Percentiles rank a stretch among this genome's conserved stretches.
Conservation (phyloP, 2,888 invertebrate species). For the Alcis repandata region DNA sequence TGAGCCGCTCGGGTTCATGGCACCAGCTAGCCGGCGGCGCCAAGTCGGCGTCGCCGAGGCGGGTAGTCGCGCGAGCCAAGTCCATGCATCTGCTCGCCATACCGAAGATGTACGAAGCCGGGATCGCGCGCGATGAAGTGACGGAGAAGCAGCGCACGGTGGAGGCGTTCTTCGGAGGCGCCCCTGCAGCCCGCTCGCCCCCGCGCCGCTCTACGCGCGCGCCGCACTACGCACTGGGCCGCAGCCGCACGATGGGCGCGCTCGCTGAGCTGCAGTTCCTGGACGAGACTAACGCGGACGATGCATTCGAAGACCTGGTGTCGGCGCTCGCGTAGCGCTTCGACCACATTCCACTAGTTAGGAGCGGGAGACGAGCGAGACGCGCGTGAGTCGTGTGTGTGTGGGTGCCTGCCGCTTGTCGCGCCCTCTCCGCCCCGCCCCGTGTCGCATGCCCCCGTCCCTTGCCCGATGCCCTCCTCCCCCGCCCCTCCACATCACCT, state of each 20-base stretch:
- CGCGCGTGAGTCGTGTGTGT: slow-evolving; percentile 86
- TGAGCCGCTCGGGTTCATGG: slow-evolving; percentile 92
- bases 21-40: slow-evolving; percentile 87
- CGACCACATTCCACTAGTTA: slow-evolving; percentile 81
- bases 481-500: slow-evolving; percentile 50
- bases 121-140: slow-evolving; percentile 89
- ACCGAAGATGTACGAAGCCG: slow-evolving; percentile 94
- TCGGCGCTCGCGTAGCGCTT: slow-evolving; percentile 83
- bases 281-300: slow-evolving; percentile 94
- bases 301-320: slow-evolving; percentile 95
- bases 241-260: slow-evolving; percentile 92
- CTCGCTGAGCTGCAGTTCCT: slow-evolving; percentile 88
- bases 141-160: slow-evolving; percentile 90
- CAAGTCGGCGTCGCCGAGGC: slow-evolving; percentile 76
- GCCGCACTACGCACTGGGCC: slow-evolving; percentile 86
- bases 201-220: slow-evolving; percentile 65
- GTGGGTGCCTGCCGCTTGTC: slow-evolving; percentile 80
- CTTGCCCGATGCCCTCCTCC: slow-evolving; percentile 57
- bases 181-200: slow-evolving; percentile 54
- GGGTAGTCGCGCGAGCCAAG: slow-evolving; percentile 87
- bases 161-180: slow-evolving; percentile 90
- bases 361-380: slow-evolving; percentile 77
- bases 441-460: slow-evolving; percentile 59
- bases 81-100: slow-evolving; percentile 91
- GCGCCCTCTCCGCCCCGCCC: slow-evolving; percentile 59